phyloP scores from a whole-genome alignment of 1,140 invertebrate genomes.

The Chionoecetes opilio region DNA sequence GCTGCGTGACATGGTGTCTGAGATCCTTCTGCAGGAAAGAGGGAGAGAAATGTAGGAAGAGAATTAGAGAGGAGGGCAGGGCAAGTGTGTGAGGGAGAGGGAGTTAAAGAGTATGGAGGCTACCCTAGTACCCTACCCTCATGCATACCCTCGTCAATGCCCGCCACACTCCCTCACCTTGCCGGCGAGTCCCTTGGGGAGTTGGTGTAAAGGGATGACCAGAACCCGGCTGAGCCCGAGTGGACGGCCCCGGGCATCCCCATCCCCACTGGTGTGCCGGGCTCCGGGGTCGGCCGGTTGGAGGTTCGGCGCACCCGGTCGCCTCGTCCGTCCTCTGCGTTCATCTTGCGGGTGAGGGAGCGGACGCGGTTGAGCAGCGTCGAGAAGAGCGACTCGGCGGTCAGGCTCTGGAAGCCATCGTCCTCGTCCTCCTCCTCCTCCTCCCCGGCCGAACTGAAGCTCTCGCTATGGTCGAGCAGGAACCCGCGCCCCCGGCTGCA shows the following conservation, averaged over 20 bases:
- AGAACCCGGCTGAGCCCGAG: conserved; percentile 76
- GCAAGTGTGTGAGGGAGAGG: too few relatives aligned
- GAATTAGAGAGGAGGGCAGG: too few relatives aligned
- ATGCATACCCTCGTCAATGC: background rate
- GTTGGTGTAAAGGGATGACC: conserved; percentile 80
- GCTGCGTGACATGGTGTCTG: conserved; percentile 70
- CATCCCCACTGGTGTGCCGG: conserved; percentile 48
- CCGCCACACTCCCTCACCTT: conserved; percentile 61
- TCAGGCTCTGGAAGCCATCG: conserved; percentile 95
- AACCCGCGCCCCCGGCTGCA: conserved; percentile 85
- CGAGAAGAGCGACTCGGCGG: conserved; percentile 95
- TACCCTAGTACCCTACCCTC: background rate
- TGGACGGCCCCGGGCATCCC: conserved; percentile 57
- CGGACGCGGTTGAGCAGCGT: conserved; percentile 93
- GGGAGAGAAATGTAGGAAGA: background rate
- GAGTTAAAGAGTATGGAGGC: too few relatives aligned
- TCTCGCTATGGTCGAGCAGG: conserved; percentile 89
- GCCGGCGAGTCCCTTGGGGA: conserved; percentile 77
- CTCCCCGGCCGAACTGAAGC: conserved; percentile 91
- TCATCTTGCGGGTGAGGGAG: conserved; percentile 92
- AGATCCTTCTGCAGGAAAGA: conserved; percentile 52
- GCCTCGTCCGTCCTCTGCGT: conserved; percentile 88
- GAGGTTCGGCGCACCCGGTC: conserved; percentile 55
- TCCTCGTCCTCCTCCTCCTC: conserved; percentile 90
- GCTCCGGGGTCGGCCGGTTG: conserved; percentile 64